Percentiles rank a stretch among this genome's conserved stretches.
phyloP scores from a whole-genome alignment of 2,888 invertebrate species.

The Caenorhabditis parvicauda region DNA sequence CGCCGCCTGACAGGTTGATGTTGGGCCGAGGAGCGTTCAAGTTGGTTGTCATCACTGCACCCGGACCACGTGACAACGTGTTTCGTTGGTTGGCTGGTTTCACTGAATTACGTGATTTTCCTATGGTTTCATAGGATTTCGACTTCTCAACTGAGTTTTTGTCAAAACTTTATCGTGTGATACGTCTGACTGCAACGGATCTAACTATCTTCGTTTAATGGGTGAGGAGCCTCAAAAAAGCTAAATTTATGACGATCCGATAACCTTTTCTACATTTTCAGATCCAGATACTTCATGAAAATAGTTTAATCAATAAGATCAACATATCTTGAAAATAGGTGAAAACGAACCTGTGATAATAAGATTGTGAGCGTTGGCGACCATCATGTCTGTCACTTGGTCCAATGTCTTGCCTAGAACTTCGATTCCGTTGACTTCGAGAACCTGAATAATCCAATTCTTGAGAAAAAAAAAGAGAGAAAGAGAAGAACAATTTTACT shows the following conservation, averaged over 20 bases:
- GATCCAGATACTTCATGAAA: neutral
- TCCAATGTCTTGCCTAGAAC: slow-evolving; percentile 93
- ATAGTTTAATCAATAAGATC: neutral
- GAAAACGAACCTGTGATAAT: slow-evolving; percentile 82
- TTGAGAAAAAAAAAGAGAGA: no score
- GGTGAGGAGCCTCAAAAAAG: no score
- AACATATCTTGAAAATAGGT: neutral
- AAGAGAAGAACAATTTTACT: neutral
- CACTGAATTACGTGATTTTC: slow-evolving; percentile 69
- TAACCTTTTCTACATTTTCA: neutral
- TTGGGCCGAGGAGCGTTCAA: neutral
- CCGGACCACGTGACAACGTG: slow-evolving; percentile 33
- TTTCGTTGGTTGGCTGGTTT: slow-evolving; percentile 87
- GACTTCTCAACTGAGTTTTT: no score
- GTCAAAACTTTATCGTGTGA: no score
- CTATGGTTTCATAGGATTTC: no score
- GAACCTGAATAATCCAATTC: slow-evolving; percentile 68
- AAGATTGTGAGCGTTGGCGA: slow-evolving; percentile 96
- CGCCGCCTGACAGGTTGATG: neutral
- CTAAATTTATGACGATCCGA: neutral
- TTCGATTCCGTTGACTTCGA: slow-evolving; percentile 98
- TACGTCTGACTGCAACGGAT: no score
- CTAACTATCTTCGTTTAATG: no score
- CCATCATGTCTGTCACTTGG: slow-evolving; percentile 99
- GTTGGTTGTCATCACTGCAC: slow-evolving; percentile 16